These are phyloP conservation scores for Antrozous pallidus DNA, from an alignment of 2,797 vertebrate species.

Conservation along the genomic window DNA sequence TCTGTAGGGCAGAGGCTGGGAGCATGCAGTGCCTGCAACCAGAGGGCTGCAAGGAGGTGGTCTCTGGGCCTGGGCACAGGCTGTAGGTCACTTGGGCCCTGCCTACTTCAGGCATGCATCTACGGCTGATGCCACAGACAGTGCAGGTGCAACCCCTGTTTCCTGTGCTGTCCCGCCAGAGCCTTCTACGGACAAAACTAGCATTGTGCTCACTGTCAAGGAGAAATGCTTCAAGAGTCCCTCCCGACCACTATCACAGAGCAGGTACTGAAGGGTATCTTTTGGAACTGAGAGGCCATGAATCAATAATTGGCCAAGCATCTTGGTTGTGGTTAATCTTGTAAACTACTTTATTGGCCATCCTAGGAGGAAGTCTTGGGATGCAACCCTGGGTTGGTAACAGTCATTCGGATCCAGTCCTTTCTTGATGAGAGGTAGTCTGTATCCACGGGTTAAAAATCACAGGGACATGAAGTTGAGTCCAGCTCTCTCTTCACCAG, in stretches of 20 bases:
- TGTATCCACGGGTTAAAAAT: background rate
- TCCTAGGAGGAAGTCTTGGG: background rate
- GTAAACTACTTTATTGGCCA: background rate
- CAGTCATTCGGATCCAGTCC: background rate
- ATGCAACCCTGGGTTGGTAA: background rate
- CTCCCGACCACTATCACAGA: background rate
- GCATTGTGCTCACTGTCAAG: background rate
- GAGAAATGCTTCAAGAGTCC: background rate
- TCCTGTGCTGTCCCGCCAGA: accelerated
- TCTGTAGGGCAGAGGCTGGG: background rate
- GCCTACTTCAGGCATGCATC: background rate
- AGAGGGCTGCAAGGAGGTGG: background rate
- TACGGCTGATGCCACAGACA: background rate
- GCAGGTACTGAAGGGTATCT: background rate
- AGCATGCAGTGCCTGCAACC: too few relatives aligned
- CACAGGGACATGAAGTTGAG: background rate
- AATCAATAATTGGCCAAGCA: background rate
- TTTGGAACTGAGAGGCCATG: background rate
- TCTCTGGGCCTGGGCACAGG: background rate
- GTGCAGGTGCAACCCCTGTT: background rate
- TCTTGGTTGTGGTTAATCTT: background rate
- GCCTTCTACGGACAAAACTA: background rate
- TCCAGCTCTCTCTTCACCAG: background rate
- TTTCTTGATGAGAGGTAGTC: background rate
- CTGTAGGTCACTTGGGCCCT: background rate